These are phyloP conservation scores for Automeris io DNA, from an alignment of 2,888 invertebrate species.

Conservation along the genomic window DNA sequence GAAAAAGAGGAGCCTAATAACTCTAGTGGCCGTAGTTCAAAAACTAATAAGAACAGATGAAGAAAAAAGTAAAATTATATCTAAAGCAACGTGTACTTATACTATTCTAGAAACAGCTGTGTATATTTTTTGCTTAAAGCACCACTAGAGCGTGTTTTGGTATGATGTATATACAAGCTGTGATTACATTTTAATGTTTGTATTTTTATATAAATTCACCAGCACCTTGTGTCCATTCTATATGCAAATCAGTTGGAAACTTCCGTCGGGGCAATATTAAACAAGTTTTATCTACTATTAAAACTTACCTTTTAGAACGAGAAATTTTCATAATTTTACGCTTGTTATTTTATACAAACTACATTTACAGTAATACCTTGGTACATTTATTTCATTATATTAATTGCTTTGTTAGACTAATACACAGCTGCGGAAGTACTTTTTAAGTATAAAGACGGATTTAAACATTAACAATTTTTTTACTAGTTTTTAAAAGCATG, in stretches of 20 bases:
- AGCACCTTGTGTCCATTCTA: conserved; percentile 34
- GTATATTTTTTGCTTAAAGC: conserved; percentile 3
- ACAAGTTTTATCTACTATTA: conserved; percentile 36
- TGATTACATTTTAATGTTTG: conserved; percentile 54
- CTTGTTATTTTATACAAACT: conserved; percentile 18
- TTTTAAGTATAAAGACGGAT: too few relatives aligned
- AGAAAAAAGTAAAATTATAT: conserved; percentile 1
- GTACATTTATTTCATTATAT: too few relatives aligned
- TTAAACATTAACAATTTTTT: too few relatives aligned
- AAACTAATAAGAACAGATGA: conserved; percentile 32
- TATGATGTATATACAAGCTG: conserved; percentile 5
- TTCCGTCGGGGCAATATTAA: conserved; percentile 35
- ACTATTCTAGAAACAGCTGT: neutral
- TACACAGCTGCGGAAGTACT: too few relatives aligned
- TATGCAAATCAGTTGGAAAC: conserved; percentile 46
- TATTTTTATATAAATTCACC: conserved; percentile 44
- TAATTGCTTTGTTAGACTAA: too few relatives aligned
- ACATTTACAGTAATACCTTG: too few relatives aligned
- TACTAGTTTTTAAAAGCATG: too few relatives aligned
- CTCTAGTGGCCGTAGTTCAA: conserved; percentile 25
- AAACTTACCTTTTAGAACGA: conserved; percentile 16
- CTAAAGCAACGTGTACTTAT: neutral
- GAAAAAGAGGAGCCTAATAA: conserved; percentile 77
- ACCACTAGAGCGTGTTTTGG: conserved; percentile 1
- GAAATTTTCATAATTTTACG: conserved; percentile 22